These are phyloP conservation scores for Noctuana brunneofusca DNA, from an alignment of 2,888 invertebrate species.

Conservation along the genomic window DNA sequence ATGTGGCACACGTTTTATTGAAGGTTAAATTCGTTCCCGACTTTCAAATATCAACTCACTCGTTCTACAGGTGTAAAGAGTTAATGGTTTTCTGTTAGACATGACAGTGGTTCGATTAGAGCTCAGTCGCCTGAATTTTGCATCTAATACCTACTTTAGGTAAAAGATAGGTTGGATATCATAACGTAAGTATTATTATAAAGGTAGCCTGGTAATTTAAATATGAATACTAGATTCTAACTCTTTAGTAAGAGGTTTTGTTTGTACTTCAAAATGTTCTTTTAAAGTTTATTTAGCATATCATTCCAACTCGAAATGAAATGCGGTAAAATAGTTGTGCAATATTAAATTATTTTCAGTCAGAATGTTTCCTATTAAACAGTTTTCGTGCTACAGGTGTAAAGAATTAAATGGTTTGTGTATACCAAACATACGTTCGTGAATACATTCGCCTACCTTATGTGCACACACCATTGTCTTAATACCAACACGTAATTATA, in stretches of 20 bases:
- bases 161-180: too few relatives aligned
- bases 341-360: background rate
- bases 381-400: slow-evolving; percentile 48
- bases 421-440: slow-evolving; percentile 41
- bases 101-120: background rate
- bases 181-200: too few relatives aligned
- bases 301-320: background rate
- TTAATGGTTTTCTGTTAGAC: slow-evolving; percentile 1
- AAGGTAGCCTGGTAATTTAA: too few relatives aligned
- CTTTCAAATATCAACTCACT: slow-evolving; percentile 56
- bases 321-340: background rate
- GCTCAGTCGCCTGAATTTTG: background rate
- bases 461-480: slow-evolving; percentile 33
- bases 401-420: slow-evolving; percentile 49
- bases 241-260: too few relatives aligned
- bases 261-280: too few relatives aligned
- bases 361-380: background rate
- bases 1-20: slow-evolving; percentile 77
- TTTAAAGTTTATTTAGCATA: too few relatives aligned
- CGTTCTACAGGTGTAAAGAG: slow-evolving; percentile 50
- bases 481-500: slow-evolving; percentile 41
- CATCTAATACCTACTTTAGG: background rate
- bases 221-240: too few relatives aligned
- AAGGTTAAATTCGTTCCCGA: slow-evolving; percentile 64
- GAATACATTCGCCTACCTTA: slow-evolving; percentile 31